Evolutionary conservation across 2,888 invertebrate genomes (phyloP), one percentile per base, ranked within the genome.

Genomic region (Thereva nobilitata): DNA sequence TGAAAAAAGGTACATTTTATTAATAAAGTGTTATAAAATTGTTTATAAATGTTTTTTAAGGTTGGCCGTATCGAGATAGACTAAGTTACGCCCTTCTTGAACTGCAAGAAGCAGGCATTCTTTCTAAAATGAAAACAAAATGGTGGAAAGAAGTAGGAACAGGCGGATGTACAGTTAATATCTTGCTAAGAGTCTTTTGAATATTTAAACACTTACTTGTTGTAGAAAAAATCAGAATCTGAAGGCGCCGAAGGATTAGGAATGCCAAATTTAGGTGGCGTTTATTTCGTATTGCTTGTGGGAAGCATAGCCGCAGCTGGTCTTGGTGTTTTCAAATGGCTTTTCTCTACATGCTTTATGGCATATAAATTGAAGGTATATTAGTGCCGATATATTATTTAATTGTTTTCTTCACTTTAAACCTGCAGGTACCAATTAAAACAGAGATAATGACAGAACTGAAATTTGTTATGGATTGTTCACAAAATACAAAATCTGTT

Each of bases 61-160:
- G 80, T 71, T 80, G 77, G 72, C 77, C 77, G 1, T 93, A 90
- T 78, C 85, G 92, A 44, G 89, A 91, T 75, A 84, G 85, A 37
- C 82, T 95, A 66, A 93, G 91, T 75, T 86, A 90, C 74, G 92
- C 92, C 52, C 87, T 96, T 69, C 83, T 95, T 68, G 88, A 88
- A 76, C 83, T 96, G 66, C 95, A 95, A 83, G 95, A 96, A 82
- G 86, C 86, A 66, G 94, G 95, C 34, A 84, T 85, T 70, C 84
- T 96, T 68, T 87, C 87, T 23, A 84, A 85, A 72, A 84, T 95
- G 82, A 93, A 93, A 81, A 87, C 88, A 67, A 89, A 89, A 76
- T 96, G 95, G 95, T 96, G 95, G 95, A 89, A 90, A 76, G 90
- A 92, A 80, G 89, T 88, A 79, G 84, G 89, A 71, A 91, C 89